Evolutionary conservation across 2,797 vertebrate species (phyloP).

Genomic region (Heliangelus exortis): DNA sequence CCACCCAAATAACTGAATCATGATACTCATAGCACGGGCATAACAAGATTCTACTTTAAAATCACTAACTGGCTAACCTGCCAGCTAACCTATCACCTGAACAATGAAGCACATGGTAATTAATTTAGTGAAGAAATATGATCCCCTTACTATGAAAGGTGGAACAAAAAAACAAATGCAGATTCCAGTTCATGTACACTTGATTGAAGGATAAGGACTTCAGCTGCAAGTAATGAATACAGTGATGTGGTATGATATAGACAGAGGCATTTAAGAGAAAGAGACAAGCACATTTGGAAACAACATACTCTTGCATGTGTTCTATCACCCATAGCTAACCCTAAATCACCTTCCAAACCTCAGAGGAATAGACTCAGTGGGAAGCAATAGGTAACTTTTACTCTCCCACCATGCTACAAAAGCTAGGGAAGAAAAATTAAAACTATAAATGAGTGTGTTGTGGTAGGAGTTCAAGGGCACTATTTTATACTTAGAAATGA

Average conservation of each 20-base stretch:
- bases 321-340: background rate
- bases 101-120: background rate
- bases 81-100: background rate
- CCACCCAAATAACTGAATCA: rapidly evolving
- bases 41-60: background rate
- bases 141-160: background rate
- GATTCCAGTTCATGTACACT: background rate
- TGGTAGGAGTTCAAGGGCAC: background rate
- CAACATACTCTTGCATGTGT: background rate
- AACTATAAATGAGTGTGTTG: background rate
- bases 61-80: background rate
- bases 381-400: no score
- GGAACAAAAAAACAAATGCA: background rate
- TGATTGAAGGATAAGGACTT: background rate
- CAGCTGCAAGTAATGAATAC: background rate
- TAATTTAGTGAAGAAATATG: background rate
- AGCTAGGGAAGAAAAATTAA: background rate
- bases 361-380: background rate
- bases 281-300: background rate
- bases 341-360: background rate
- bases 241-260: rapidly evolving
- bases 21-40: background rate
- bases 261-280: background rate
- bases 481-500: background rate
- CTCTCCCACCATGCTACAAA: background rate